A percentile compares a stretch with the other conserved stretches of the same genome.
Evolutionary conservation across 2,888 invertebrate genomes (phyloP).

Genomic region (Clistopyga incitator): DNA sequence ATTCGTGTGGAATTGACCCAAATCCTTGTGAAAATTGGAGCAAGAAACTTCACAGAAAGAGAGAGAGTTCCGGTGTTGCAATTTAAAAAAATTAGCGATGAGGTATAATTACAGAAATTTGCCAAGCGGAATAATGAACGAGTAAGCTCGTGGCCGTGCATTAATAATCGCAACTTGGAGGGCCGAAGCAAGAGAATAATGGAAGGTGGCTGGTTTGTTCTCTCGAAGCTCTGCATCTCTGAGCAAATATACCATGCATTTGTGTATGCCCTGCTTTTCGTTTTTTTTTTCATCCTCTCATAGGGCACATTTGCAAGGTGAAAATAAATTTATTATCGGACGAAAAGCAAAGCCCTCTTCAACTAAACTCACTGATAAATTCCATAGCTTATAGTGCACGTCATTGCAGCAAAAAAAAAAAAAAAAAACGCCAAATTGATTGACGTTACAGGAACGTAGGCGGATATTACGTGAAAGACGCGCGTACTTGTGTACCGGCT

Average conservation of each 20-base stretch:
- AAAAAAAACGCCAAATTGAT: slow-evolving; percentile 42
- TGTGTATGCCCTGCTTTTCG: not conserved
- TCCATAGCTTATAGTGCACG: not conserved
- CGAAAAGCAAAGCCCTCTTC: not conserved
- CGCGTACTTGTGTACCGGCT: not conserved
- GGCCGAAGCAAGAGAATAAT: slow-evolving; percentile 12
- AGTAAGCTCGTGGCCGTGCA: slow-evolving; percentile 45
- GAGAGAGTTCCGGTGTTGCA: not conserved
- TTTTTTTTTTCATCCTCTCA: not conserved
- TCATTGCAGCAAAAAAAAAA: not conserved
- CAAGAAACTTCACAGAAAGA: not conserved
- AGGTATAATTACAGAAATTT: slow-evolving; percentile 32
- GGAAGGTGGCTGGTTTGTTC: slow-evolving; percentile 19
- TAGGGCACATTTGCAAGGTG: not conserved
- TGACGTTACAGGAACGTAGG: slow-evolving; percentile 19
- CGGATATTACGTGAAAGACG: slow-evolving; percentile 22
- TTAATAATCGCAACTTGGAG: slow-evolving; percentile 24
- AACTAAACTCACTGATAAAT: slow-evolving; percentile 14
- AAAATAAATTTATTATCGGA: not conserved
- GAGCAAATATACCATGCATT: not conserved
- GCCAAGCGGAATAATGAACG: slow-evolving; percentile 48
- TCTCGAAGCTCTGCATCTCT: slow-evolving; percentile 7
- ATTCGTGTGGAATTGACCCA: not conserved
- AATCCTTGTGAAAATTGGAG: not conserved
- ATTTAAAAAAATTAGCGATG: slow-evolving; percentile 24